Percentiles rank a stretch among this genome's conserved stretches.
Conservation (phyloP, 1,140 invertebrate genomes). For the Fopius arisanus region DNA sequence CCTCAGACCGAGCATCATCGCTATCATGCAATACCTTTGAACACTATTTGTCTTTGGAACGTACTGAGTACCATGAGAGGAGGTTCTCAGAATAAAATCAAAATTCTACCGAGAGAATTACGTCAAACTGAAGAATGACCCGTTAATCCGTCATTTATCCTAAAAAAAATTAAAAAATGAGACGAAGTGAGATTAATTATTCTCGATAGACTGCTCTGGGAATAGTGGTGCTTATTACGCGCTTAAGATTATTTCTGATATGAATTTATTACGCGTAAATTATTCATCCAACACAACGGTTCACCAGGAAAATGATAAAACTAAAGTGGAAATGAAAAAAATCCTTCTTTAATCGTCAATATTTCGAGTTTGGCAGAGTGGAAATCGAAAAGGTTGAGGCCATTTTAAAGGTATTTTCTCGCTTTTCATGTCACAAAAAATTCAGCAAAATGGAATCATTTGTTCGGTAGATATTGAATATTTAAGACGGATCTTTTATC, state of each 20-base stretch:
- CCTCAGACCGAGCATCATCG: not conserved
- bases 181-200: not conserved
- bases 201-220: not conserved
- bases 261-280: not conserved
- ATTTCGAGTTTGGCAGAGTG: too few relatives aligned
- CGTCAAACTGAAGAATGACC: not conserved
- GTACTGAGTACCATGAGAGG: slow-evolving; percentile 1
- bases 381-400: too few relatives aligned
- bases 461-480: too few relatives aligned
- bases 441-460: too few relatives aligned
- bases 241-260: slow-evolving; percentile 7
- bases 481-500: too few relatives aligned
- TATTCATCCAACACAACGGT: not conserved
- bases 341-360: too few relatives aligned
- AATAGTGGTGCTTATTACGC: not conserved
- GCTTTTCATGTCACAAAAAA: too few relatives aligned
- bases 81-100: not conserved
- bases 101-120: not conserved
- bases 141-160: not conserved
- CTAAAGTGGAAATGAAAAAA: not conserved
- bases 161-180: not conserved
- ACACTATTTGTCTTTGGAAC: slow-evolving; percentile 11
- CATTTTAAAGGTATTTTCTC: too few relatives aligned
- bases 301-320: not conserved
- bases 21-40: not conserved